Percentiles rank a stretch among this genome's conserved stretches.
Conservation (phyloP, 2,888 invertebrate genomes). For the Sarcophaga caerulescens region DNA sequence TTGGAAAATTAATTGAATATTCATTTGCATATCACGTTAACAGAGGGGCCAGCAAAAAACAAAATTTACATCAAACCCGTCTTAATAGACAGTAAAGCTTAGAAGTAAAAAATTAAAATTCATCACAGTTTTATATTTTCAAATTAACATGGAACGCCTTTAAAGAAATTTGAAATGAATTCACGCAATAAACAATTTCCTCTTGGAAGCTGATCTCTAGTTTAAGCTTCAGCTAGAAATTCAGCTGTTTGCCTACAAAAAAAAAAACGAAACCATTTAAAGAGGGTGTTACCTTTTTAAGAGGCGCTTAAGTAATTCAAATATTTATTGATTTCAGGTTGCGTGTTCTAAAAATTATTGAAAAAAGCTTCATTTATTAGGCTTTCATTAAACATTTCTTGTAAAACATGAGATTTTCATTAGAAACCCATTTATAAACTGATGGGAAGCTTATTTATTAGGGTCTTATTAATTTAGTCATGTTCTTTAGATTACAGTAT, state of each 20-base stretch:
- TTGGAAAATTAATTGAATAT: constrained; percentile 67
- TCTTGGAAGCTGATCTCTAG: neutral
- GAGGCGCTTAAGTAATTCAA: constrained; percentile 52
- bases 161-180: constrained; percentile 7
- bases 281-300: constrained; percentile 53
- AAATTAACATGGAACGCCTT: constrained; percentile 65
- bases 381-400: constrained; percentile 24
- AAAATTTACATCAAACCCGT: neutral
- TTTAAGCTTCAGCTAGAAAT: neutral
- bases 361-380: neutral
- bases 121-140: constrained; percentile 38
- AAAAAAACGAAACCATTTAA: no score
- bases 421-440: constrained; percentile 11
- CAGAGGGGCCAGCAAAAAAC: neutral
- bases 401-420: constrained; percentile 30
- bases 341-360: constrained; percentile 57
- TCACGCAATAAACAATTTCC: constrained; percentile 9
- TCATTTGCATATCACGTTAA: constrained; percentile 64
- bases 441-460: neutral
- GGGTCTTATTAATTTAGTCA: constrained; percentile 59
- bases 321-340: constrained; percentile 41
- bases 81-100: neutral
- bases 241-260: no score
- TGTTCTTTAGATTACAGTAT: constrained; percentile 60
- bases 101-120: constrained; percentile 45